phyloP scores from a whole-genome alignment of 2,113 vertebrate genomes.

The Bettongia penicillata region DNA sequence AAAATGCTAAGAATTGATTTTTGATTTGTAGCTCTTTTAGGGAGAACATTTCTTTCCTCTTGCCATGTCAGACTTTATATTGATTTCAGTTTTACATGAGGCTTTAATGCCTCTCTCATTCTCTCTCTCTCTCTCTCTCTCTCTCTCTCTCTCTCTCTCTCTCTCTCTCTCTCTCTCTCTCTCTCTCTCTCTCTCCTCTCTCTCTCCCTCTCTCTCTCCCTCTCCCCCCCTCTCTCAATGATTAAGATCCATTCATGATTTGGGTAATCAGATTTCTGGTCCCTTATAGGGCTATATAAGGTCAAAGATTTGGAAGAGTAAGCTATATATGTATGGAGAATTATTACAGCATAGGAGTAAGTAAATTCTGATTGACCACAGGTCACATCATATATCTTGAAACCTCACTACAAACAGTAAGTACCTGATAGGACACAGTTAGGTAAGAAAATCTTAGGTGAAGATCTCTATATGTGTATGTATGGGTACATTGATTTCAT shows the following conservation, averaged over 20 bases:
- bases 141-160: too few relatives aligned
- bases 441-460: neutral
- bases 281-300: too few relatives aligned
- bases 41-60: neutral
- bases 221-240: neutral
- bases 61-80: neutral
- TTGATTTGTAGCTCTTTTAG: neutral
- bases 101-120: neutral
- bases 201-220: neutral
- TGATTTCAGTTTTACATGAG: neutral
- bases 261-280: neutral
- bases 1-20: constrained; percentile 16
- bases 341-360: neutral
- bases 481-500: neutral
- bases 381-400: neutral
- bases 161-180: too few relatives aligned
- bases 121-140: constrained; percentile 3
- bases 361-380: neutral
- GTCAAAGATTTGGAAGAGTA: too few relatives aligned
- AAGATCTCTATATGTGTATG: neutral
- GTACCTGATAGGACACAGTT: neutral
- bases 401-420: neutral
- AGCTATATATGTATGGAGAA: too few relatives aligned
- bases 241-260: neutral
- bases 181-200: constrained; percentile 15